Base-by-base conservation (phyloP, 2,113 vertebrate genomes). In the Turdus rufiventris region DNA sequence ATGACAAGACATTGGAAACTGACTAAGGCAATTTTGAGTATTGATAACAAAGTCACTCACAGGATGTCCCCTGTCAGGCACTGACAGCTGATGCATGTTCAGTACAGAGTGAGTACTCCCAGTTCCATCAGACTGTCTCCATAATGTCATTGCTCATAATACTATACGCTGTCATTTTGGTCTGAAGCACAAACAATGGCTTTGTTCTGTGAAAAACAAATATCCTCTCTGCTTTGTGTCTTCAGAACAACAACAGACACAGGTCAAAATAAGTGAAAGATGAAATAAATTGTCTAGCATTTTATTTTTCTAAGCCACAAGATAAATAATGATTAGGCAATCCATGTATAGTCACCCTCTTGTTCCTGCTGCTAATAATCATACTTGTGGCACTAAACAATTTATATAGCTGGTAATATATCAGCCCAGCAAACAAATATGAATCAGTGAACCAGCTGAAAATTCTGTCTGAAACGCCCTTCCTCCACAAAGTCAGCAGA, bases 291-390 rank as follows among this genome's bases (percentile, higher is more conserved):
- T 36, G 18, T 75, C 56, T 81, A 85, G 21, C 20, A 36, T 91
- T 92, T 90, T 82, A 62, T 92, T 94, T 86, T 89, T 42, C 47
- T 79, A 71, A 84, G 36, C 28, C 16, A 61, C 13, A 51, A 56
- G 29, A 81, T 42, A 84, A 90, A 94, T 77, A 90, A 94, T 83
- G 70, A 60, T 50, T 53, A 92, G 31, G 66, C 17, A 84, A 40
- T 76, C 14, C 2, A 2, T 33, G 60, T 93, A 72, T 62, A 36
- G 54, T 88, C 38, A 89, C 45, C 28, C 57, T 51, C 85, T 68
- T 77, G 8, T 86, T 91, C 81, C 43, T 86, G 45, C 56, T 93
- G 87, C 73, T 93, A 38, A 95, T 93, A 94, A 68, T 80, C 42
- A 45, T 79, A 89, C 40, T 79, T 92, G 76, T 89, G 78, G 38